These are phyloP conservation scores for Terebella lapidaria DNA, from an alignment of 2,888 invertebrate genomes.

Conservation along the genomic window DNA sequence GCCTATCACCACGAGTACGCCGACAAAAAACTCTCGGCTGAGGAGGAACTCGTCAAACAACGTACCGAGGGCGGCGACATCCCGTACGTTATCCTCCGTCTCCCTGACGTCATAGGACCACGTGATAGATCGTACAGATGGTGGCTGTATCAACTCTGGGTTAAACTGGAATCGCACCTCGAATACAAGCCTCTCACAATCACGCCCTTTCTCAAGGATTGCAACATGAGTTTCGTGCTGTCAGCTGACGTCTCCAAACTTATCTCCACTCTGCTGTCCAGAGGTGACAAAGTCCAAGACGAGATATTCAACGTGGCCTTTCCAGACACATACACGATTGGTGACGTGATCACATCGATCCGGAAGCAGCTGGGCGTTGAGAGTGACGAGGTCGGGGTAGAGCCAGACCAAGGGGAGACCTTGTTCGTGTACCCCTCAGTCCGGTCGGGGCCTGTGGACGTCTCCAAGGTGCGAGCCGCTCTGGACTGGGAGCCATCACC, in stretches of 20 bases:
- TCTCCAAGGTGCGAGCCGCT: conserved; percentile 41
- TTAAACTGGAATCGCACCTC: conserved; percentile 35
- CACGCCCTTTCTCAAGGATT: conserved; percentile 36
- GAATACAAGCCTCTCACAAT: conserved; percentile 37
- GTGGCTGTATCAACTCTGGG: conserved; percentile 56
- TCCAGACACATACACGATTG: conserved; percentile 42
- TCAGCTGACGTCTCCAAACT: conserved; percentile 52
- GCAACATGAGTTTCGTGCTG: conserved; percentile 52
- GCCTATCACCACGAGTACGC: conserved; percentile 50
- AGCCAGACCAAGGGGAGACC: conserved; percentile 2
- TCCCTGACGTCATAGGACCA: conserved; percentile 56
- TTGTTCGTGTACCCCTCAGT: conserved; percentile 53
- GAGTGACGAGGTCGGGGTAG: conserved; percentile 9
- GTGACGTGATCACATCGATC: conserved; percentile 40
- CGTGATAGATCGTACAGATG: conserved; percentile 55
- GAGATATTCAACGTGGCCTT: conserved; percentile 53
- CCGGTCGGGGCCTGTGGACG: conserved; percentile 48
- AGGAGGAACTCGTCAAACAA: conserved; percentile 49
- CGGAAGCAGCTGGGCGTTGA: conserved; percentile 22
- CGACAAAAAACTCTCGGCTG: conserved; percentile 50
- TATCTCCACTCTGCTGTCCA: conserved; percentile 30
- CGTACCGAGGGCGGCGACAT: conserved; percentile 33
- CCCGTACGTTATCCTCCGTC: conserved; percentile 50
- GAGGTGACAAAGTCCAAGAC: conserved; percentile 25
- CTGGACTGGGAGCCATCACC: conserved; percentile 51